phyloP scores from a whole-genome alignment of 1,140 invertebrate species.

The Orius insidiosus region DNA sequence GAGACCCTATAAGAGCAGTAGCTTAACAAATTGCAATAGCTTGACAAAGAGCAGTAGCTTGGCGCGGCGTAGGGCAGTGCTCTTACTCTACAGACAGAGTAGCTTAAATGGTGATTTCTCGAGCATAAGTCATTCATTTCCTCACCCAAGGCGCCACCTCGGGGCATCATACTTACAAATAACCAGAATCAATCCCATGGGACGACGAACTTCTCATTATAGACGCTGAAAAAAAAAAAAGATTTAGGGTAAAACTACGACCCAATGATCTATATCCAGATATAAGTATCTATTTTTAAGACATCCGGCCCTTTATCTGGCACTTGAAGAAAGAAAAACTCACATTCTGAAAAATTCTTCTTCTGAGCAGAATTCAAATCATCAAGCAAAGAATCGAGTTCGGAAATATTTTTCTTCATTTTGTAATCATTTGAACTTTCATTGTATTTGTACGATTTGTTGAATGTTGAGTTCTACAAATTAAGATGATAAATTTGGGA shows the following conservation, averaged over 20 bases:
- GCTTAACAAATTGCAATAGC: too few relatives aligned
- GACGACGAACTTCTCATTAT: conserved; percentile 3
- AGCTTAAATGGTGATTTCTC: neutral
- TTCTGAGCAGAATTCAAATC: conserved; percentile 23
- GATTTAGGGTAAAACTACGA: neutral
- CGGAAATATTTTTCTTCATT: conserved; percentile 22
- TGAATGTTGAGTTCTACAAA: neutral
- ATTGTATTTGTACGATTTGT: neutral
- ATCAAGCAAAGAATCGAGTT: conserved; percentile 23
- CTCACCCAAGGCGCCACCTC: too few relatives aligned
- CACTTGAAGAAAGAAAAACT: conserved; percentile 9
- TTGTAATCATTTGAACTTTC: conserved; percentile 8
- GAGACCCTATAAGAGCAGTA: too few relatives aligned
- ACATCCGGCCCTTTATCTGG: neutral
- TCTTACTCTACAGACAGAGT: neutral
- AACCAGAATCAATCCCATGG: conserved; percentile 18
- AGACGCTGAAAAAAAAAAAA: neutral
- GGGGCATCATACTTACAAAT: conserved; percentile 4
- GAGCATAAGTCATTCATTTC: too few relatives aligned
- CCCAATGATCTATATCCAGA: neutral
- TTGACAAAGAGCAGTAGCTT: too few relatives aligned
- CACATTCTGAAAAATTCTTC: conserved; percentile 21
- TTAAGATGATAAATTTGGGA: neutral
- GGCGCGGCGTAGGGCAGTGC: too few relatives aligned
- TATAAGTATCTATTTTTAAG: neutral